Evolutionary conservation across 1,140 invertebrate species (phyloP).

Genomic region (Papilio xuthus): DNA sequence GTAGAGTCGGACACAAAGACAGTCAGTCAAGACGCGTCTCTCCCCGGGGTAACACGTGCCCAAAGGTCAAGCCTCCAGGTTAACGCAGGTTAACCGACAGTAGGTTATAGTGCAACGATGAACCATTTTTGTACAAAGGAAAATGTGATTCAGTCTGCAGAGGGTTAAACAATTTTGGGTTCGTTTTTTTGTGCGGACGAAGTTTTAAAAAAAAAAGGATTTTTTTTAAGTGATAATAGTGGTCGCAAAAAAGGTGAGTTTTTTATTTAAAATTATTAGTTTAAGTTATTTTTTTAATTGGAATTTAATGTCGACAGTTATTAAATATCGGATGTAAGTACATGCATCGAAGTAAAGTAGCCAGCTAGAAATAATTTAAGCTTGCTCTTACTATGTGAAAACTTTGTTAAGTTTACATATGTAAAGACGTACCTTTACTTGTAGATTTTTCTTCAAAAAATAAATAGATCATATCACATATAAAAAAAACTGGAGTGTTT

Average conservation of each 20-base stretch:
- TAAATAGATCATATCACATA: no score
- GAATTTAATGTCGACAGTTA: no score
- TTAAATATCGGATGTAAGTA: no score
- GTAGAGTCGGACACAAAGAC: not conserved
- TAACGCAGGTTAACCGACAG: not conserved
- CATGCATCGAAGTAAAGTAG: no score
- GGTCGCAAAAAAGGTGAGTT: conserved; percentile 50
- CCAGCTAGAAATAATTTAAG: no score
- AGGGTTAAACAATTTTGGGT: conserved; percentile 48
- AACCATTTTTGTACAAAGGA: conserved; percentile 72
- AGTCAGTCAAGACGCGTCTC: conserved; percentile 26
- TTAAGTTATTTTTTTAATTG: no score
- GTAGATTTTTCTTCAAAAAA: no score
- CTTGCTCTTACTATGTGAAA: no score
- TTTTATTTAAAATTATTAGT: conserved; percentile 33
- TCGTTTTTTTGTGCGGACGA: conserved; percentile 52
- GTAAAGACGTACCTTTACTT: no score
- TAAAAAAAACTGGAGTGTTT: no score
- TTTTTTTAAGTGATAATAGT: conserved; percentile 49
- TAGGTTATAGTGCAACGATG: conserved; percentile 55
- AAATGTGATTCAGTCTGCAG: conserved; percentile 75
- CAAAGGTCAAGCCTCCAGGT: conserved; percentile 4
- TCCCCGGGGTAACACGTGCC: conserved; percentile 40
- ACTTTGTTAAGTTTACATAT: no score
- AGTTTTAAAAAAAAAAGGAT: conserved; percentile 37